These are phyloP conservation scores for Pogona vitticeps DNA, from an alignment of 2,113 vertebrate genomes.

Conservation along the genomic window DNA sequence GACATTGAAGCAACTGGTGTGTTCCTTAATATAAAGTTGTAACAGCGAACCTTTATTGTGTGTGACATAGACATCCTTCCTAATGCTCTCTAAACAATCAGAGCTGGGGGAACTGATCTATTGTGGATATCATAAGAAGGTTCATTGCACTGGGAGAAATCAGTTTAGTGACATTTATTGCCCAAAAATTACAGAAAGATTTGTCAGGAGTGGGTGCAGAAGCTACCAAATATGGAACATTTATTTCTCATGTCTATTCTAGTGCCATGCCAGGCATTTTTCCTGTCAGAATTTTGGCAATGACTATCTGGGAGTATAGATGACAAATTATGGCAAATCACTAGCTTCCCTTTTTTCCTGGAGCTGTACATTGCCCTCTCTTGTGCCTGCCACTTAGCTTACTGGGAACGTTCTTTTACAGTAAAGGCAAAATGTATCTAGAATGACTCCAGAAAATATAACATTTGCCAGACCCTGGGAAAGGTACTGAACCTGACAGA, in stretches of 20 bases:
- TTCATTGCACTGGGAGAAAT: background rate
- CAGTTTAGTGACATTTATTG: background rate
- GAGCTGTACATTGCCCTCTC: too few relatives aligned
- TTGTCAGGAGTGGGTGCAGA: background rate
- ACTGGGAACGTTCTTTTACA: too few relatives aligned
- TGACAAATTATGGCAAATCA: too few relatives aligned
- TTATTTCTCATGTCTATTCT: background rate
- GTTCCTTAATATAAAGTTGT: background rate
- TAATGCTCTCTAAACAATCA: background rate
- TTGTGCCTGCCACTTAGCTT: too few relatives aligned
- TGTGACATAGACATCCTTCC: background rate
- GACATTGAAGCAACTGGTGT: background rate
- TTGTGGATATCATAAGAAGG: background rate
- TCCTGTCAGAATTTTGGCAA: too few relatives aligned
- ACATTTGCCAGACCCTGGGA: too few relatives aligned
- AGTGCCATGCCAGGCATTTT: too few relatives aligned
- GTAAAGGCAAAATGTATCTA: too few relatives aligned
- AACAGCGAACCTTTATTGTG: background rate
- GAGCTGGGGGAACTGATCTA: background rate
- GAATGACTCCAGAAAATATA: too few relatives aligned
- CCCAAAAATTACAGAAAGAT: conserved; percentile 1
- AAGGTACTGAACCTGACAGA: too few relatives aligned
- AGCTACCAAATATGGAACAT: background rate
- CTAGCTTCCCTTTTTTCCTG: too few relatives aligned
- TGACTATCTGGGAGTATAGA: too few relatives aligned